phyloP scores from a whole-genome alignment of 2,113 vertebrate genomes.

The Dolichotis patagonum region DNA sequence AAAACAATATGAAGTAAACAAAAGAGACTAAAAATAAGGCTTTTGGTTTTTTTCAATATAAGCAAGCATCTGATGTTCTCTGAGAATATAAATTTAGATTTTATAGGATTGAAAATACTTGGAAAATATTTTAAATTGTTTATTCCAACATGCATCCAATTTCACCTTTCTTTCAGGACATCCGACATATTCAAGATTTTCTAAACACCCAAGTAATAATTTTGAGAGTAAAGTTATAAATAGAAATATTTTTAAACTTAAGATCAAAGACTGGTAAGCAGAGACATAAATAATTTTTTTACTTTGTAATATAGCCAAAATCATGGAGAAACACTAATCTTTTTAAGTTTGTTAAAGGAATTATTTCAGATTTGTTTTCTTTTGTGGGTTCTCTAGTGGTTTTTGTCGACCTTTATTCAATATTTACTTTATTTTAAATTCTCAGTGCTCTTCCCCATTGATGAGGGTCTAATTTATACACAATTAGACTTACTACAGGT shows the following conservation, averaged over 20 bases:
- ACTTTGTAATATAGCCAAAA: constrained; percentile 52
- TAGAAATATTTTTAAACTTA: constrained; percentile 43
- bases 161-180: constrained; percentile 51
- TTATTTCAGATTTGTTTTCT: neutral
- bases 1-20: constrained; percentile 47
- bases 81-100: constrained; percentile 69
- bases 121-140: constrained; percentile 43
- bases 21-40: constrained; percentile 41
- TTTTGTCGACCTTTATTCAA: neutral
- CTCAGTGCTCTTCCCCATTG: neutral
- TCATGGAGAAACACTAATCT: constrained; percentile 52
- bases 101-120: constrained; percentile 53
- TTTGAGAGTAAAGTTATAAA: constrained; percentile 61
- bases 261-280: constrained; percentile 54
- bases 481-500: neutral
- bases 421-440: neutral
- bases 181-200: constrained; percentile 61
- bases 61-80: constrained; percentile 52
- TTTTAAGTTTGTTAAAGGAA: constrained; percentile 52
- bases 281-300: constrained; percentile 60
- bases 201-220: constrained; percentile 67
- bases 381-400: neutral
- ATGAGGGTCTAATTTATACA: neutral
- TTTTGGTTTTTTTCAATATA: constrained; percentile 39
- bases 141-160: constrained; percentile 20